Percentiles rank a stretch among this genome's conserved stretches.
Conservation (phyloP, 2,113 vertebrate genomes). For the Mobula birostris region DNA sequence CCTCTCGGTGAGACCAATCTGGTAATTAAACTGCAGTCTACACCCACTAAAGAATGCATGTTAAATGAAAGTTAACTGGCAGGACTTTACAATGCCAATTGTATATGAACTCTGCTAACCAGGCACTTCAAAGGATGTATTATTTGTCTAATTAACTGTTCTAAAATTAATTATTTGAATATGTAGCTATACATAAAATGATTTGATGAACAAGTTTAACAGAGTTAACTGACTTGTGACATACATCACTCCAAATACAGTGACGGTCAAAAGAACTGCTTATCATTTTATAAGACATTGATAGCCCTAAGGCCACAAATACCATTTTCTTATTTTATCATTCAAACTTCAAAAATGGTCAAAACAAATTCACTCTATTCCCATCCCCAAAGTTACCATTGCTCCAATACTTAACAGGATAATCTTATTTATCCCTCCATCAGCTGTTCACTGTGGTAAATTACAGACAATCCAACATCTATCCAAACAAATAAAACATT, state of each 20-base stretch:
- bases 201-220: not conserved
- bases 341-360: not conserved
- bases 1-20: not conserved
- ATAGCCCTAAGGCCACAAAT: not conserved
- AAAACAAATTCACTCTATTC: not conserved
- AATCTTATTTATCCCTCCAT: not conserved
- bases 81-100: not conserved
- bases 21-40: not conserved
- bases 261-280: not conserved
- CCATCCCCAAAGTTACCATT: not conserved
- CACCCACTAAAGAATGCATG: not conserved
- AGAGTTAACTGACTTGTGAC: not conserved
- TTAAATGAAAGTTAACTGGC: not conserved
- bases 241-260: not conserved
- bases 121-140: not conserved
- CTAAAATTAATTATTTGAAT: not conserved
- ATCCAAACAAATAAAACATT: not conserved
- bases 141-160: not conserved
- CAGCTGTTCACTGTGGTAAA: not conserved
- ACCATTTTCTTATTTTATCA: not conserved
- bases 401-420: not conserved
- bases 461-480: not conserved
- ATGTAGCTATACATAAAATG: not conserved
- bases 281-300: not conserved
- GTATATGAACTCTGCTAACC: not conserved